Conservation (phyloP, 2,888 invertebrate genomes). For the Acleris holmiana region DNA sequence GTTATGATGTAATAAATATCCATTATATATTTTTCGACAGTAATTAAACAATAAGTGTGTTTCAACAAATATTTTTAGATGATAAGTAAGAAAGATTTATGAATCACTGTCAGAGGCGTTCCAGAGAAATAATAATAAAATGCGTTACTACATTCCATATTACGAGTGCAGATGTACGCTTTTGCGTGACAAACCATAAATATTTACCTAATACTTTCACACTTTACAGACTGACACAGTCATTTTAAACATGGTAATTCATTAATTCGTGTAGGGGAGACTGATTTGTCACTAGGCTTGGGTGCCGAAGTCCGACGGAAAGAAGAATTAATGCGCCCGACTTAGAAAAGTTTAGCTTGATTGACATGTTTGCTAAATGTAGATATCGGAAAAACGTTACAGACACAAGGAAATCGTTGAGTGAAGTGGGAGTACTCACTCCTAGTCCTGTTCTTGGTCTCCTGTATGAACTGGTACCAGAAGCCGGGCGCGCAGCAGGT, state of each 20-base stretch:
- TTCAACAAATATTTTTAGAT: constrained; percentile 20
- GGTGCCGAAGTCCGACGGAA: too few species aligned
- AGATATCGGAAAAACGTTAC: too few species aligned
- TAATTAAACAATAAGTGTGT: constrained; percentile 14
- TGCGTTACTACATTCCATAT: background rate
- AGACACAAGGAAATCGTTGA: background rate
- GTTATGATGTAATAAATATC: constrained; percentile 2
- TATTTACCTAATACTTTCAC: background rate
- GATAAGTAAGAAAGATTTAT: constrained; percentile 11
- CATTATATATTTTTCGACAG: background rate
- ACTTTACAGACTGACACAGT: too few species aligned
- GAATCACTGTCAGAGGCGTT: constrained; percentile 8
- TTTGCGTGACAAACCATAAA: background rate
- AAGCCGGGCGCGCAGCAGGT: constrained; percentile 91
- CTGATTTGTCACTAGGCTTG: too few species aligned
- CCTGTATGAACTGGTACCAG: constrained; percentile 93
- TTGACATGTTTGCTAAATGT: too few species aligned
- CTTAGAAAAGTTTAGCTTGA: too few species aligned
- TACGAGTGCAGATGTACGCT: background rate
- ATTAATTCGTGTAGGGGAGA: too few species aligned
- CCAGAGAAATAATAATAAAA: constrained; percentile 3
- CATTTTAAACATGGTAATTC: too few species aligned
- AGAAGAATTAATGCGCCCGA: too few species aligned
- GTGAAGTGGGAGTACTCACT: constrained; percentile 80
- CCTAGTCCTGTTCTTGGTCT: constrained; percentile 93